phyloP scores from a whole-genome alignment of 1,140 invertebrate genomes.

The Plodia interpunctella region DNA sequence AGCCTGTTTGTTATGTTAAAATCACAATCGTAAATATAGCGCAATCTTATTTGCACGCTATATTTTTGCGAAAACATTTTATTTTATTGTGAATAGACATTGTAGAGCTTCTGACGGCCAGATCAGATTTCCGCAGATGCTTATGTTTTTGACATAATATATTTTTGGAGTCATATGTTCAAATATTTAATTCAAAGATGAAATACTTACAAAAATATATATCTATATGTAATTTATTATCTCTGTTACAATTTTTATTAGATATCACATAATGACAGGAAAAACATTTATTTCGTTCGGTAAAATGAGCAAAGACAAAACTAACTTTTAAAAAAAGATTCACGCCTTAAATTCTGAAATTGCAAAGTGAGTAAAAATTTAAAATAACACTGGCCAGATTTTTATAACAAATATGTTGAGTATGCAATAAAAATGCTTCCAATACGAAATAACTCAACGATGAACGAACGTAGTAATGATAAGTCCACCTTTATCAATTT shows the following conservation, averaged over 20 bases:
- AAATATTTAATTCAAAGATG: no score
- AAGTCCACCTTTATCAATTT: slow-evolving; percentile 31
- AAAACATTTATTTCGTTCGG: no score
- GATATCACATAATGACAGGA: no score
- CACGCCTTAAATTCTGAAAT: no score
- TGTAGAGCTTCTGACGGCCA: background rate
- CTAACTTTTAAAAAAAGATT: no score
- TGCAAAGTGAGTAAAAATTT: no score
- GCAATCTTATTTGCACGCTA: slow-evolving; percentile 23
- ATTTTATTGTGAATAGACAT: background rate
- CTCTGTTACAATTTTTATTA: no score
- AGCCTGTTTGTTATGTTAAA: slow-evolving; percentile 24
- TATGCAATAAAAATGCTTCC: background rate
- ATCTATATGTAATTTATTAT: no score
- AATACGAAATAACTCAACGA: background rate
- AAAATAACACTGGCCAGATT: no score
- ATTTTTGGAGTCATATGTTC: no score
- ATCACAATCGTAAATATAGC: slow-evolving; percentile 31
- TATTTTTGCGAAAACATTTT: slow-evolving; percentile 17
- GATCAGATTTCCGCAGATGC: background rate
- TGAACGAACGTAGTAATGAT: background rate
- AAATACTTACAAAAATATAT: no score
- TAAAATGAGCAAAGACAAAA: no score
- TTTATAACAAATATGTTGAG: background rate
- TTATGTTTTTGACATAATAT: background rate